Evolutionary conservation across 2,888 invertebrate species (phyloP).

Genomic region (Byasa hedistus): DNA sequence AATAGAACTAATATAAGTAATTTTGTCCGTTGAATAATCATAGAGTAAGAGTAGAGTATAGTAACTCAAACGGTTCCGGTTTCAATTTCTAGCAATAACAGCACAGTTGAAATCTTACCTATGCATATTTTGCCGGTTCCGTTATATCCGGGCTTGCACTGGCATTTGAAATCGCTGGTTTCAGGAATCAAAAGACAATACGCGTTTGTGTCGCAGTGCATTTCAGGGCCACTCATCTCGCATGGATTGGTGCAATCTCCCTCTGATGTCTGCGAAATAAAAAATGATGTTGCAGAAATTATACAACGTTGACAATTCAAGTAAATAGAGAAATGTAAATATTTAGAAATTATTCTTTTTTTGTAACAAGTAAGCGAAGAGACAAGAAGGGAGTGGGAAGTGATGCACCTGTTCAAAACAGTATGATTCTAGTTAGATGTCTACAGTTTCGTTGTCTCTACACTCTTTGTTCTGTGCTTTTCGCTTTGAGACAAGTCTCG

Average conservation of each 20-base stretch:
- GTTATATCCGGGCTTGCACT: slow-evolving; percentile 96
- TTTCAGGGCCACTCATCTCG: slow-evolving; percentile 88
- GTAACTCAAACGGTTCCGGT: neutral
- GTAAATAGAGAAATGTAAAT: neutral
- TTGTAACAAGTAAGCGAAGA: no score
- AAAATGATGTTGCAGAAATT: neutral
- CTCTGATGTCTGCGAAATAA: slow-evolving; percentile 82
- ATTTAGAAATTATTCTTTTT: neutral
- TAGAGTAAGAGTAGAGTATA: no score
- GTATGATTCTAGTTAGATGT: no score
- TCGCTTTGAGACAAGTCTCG: no score
- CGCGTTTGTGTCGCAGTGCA: slow-evolving; percentile 93
- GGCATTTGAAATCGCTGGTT: slow-evolving; percentile 92
- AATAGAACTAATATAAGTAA: neutral
- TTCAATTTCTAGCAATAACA: neutral
- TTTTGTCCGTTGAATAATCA: neutral
- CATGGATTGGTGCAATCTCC: slow-evolving; percentile 95
- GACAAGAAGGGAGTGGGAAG: no score
- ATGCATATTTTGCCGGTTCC: slow-evolving; percentile 90
- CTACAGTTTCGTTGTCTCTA: no score
- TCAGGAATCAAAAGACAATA: slow-evolving; percentile 91
- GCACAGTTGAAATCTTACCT: slow-evolving; percentile 60
- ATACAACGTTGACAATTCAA: neutral
- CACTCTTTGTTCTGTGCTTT: no score
- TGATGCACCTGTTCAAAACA: no score